These are phyloP conservation scores for Campoplex nolae DNA, from an alignment of 2,888 invertebrate genomes.

Conservation along the genomic window DNA sequence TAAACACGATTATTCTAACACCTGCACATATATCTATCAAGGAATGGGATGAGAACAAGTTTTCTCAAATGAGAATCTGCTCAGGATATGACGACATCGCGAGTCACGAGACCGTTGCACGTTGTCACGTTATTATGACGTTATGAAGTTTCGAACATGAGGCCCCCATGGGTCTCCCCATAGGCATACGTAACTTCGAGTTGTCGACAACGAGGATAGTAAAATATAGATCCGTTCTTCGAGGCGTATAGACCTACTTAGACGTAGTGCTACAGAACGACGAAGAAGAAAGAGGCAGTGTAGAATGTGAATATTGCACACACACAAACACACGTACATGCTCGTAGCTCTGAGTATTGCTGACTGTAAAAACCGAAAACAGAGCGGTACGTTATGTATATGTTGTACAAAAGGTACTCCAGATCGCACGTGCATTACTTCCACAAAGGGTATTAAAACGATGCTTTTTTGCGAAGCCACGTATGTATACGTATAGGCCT, in stretches of 20 bases:
- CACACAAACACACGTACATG: background rate
- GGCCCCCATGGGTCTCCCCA: background rate
- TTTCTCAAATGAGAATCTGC: constrained; percentile 17
- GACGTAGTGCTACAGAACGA: constrained; percentile 27
- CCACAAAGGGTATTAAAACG: constrained; percentile 74
- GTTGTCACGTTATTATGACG: constrained; percentile 51
- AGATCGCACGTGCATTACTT: constrained; percentile 74
- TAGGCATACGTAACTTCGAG: constrained; percentile 9
- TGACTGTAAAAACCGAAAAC: constrained; percentile 35
- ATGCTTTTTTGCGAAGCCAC: constrained; percentile 67
- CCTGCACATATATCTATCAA: constrained; percentile 19
- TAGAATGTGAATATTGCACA: background rate
- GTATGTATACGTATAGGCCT: constrained; percentile 46
- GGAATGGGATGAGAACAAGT: background rate
- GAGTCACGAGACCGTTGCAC: constrained; percentile 39
- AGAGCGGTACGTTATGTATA: constrained; percentile 34
- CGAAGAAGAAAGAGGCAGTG: constrained; percentile 30
- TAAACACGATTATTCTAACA: constrained; percentile 15
- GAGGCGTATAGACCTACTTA: constrained; percentile 57
- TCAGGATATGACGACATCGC: constrained; percentile 34
- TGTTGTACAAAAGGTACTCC: constrained; percentile 64
- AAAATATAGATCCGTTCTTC: constrained; percentile 54
- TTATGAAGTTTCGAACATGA: constrained; percentile 27
- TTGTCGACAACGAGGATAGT: constrained; percentile 36
- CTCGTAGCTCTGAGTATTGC: constrained; percentile 31